Base-by-base conservation (phyloP, 2,113 vertebrate genomes). In the Deroptyus accipitrinus region DNA sequence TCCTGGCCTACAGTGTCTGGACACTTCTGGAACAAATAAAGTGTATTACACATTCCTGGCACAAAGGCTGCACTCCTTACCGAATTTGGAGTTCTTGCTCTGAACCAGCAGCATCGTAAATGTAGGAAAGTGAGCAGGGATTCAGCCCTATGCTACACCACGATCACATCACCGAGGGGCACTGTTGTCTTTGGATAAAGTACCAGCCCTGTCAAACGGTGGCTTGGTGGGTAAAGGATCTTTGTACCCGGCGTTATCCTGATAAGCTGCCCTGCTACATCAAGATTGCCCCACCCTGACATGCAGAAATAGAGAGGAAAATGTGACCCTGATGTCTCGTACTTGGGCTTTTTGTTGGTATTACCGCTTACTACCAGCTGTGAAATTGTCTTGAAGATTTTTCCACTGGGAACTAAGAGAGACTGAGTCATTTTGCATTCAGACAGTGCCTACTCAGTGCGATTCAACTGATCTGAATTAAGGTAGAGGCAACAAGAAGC, bases 101-200 rank as follows among this genome's bases (percentile, higher is more conserved):
- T 3, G 2, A 39, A 5, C 2, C 24, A 9, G 19, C 0, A 6
- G 27, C 55, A 5, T 0, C 3, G 1, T 17, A 10, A 30, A 6
- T 1, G 5, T 0, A 4, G 59, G 39, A 61, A 52, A 10, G 2
- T 1, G 41, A 39, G 49, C 1, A 24, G 1, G 5, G 54, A 3
- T 52, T 30, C 27, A 78, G 68, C 37, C 7, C 48, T 28, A 0
- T 73, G 93, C 94, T 92, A 62, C 77, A 14, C 27, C 73, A 1
- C n/a, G 3, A 11, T 84, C 57, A 0, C 39, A 48, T 73, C 95
- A 61, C 77, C 12, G 57, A 92, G 93, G 74, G 93, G 92, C 95
- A 63, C 94, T 97, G 90, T 83, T 95, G 92, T 25, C 94, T 62
- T 69, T 64, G 62, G 3, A 64, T 85, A 42, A 61, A 80, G 57